Evolutionary conservation across 2,888 invertebrate species (phyloP).

Genomic region (Habroteleia sp.): DNA sequence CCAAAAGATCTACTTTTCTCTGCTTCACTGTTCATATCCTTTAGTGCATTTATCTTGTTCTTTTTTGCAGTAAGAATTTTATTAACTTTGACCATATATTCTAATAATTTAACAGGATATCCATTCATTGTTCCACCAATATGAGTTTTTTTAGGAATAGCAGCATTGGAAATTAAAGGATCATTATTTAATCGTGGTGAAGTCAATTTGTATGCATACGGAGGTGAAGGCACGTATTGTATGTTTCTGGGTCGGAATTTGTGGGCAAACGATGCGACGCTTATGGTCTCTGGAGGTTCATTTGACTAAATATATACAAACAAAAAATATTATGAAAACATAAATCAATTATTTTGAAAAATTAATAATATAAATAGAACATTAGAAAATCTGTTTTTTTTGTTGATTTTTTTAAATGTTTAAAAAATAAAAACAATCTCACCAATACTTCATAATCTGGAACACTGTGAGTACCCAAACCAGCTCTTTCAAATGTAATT

Average conservation of each 20-base stretch:
- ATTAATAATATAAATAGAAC: too few relatives aligned
- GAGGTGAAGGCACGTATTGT: slow-evolving; percentile 81
- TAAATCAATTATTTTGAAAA: neutral
- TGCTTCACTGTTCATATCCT: slow-evolving; percentile 94
- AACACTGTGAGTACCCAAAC: slow-evolving; percentile 96
- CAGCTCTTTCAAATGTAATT: slow-evolving; percentile 95
- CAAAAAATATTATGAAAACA: neutral
- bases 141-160: slow-evolving; percentile 76
- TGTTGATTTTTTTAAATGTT: too few relatives aligned
- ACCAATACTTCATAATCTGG: slow-evolving; percentile 96
- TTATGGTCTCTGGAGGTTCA: slow-evolving; percentile 94
- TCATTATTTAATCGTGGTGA: slow-evolving; percentile 84
- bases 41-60: slow-evolving; percentile 89
- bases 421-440: slow-evolving; percentile 38
- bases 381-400: too few relatives aligned
- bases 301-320: slow-evolving; percentile 84
- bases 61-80: slow-evolving; percentile 92
- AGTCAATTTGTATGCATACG: slow-evolving; percentile 76
- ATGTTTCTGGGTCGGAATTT: slow-evolving; percentile 88
- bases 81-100: slow-evolving; percentile 92
- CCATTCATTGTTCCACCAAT: slow-evolving; percentile 87
- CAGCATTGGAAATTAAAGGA: slow-evolving; percentile 84
- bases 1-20: slow-evolving; percentile 92
- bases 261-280: slow-evolving; percentile 90
- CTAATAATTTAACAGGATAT: slow-evolving; percentile 92